Evolutionary conservation across 2,113 vertebrate genomes (phyloP), one percentile per base, ranked within the genome.

Genomic region (Nothoprocta pentlandii): DNA sequence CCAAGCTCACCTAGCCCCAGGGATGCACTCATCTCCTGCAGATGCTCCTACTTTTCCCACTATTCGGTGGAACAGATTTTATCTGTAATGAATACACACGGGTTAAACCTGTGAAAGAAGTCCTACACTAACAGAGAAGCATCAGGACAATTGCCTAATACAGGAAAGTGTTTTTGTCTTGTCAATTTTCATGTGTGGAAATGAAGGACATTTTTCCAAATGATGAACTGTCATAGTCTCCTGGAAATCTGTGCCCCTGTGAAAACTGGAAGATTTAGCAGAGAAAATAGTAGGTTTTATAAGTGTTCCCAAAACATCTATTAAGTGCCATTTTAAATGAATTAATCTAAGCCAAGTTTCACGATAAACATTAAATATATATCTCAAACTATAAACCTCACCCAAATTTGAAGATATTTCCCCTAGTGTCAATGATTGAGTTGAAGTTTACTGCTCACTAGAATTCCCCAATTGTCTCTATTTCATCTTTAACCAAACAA

Each of bases 401-500:
- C 36, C 15, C 56, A 89, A 80, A 89, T 85, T 61, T 13, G 0
- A 21, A 80, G 32, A 68, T 78, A 92, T 73, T 95, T 95, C 76
- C 62, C 61, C 14, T 71, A 3, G 36, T 84, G 62, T 77, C 64
- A 88, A 69, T 91, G 28, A n/a, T 49, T 70, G n/a, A 51, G 41
- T 85, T 89, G 51, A 85, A 58, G 36, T 73, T 76, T 91, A 78
- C 21, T 34, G 44, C 47, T 76, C 32, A 51, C 49, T 66, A 73
- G 44, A 89, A 83, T 89, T 89, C 62, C 53, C 16, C 39, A 83
- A 42, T 9, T 80, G 30, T 81, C 87, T 87, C 12, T 82, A 67
- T 96, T 91, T 94, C 73, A 67, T 86, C 28, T 82, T 87, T 69
- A 85, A 9, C 17, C 36, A 93, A 66, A 73, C 21, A 73, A 89